These are phyloP conservation scores for Choristoneura fumiferana DNA, from an alignment of 1,140 invertebrate species.

Conservation along the genomic window DNA sequence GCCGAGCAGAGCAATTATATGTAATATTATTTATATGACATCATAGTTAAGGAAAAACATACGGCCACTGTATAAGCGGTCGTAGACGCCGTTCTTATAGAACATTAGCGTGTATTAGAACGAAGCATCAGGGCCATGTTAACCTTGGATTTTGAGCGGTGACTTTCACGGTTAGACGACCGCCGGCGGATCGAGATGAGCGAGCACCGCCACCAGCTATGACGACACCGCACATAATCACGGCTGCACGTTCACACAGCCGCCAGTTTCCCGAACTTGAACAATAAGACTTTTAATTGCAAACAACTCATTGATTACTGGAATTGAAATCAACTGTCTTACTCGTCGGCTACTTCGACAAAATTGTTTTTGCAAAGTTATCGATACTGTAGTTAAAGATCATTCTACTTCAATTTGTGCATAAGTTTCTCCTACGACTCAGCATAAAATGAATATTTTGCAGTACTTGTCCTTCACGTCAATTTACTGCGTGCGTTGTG, in stretches of 20 bases:
- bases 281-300: slow-evolving; percentile 12
- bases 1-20: slow-evolving; percentile 31
- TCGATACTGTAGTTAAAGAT: no score
- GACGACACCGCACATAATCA: slow-evolving; percentile 62
- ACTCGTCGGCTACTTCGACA: background rate
- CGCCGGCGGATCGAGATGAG: slow-evolving; percentile 70
- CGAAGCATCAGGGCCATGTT: slow-evolving; percentile 62
- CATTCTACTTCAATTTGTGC: no score
- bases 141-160: slow-evolving; percentile 77
- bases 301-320: background rate
- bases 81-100: slow-evolving; percentile 47
- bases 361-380: background rate
- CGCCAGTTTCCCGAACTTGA: slow-evolving; percentile 11
- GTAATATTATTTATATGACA: slow-evolving; percentile 56
- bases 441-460: no score
- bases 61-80: slow-evolving; percentile 40
- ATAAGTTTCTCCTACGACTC: no score
- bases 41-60: slow-evolving; percentile 59
- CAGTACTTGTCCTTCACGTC: no score
- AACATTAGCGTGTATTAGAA: slow-evolving; percentile 62
- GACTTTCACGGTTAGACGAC: slow-evolving; percentile 77
- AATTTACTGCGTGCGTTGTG: no score
- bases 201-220: slow-evolving; percentile 50
- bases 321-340: background rate
- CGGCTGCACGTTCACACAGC: slow-evolving; percentile 16